Evolutionary conservation across 2,113 vertebrate genomes (phyloP), one percentile per base, ranked within the genome.

Genomic region (Numida meleagris): DNA sequence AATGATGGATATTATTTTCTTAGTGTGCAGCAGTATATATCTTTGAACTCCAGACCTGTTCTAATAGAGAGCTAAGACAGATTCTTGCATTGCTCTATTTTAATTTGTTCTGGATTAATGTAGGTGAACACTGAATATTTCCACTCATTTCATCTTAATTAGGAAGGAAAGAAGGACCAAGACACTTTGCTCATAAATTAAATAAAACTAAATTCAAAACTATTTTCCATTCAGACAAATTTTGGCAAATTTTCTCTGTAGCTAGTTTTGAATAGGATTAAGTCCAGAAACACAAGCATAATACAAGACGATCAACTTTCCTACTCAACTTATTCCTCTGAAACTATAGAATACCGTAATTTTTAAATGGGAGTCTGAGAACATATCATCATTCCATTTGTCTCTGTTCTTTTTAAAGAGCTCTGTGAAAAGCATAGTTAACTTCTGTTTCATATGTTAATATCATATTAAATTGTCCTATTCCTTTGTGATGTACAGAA

Each of bases 401-500:
- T 10, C 16, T 29, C 24, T 59, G 29, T 68, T 83, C 55, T 86
- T 50, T 81, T 89, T 86, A 95, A 96, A 86, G 46, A 95, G 40
- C 34, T 84, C 29, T 83, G 70, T 90, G 82, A 88, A 93, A 94
- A 81, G 29, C 40, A 58, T 16, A 81, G 76, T 94, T 94, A 78
- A 75, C 71, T 91, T 94, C 55, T 68, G 70, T 96, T 95, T 95
- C 82, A 94, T 92, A 78, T 95, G 85, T 88, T 95, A 95, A 93
- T 96, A 94, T 9, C 4, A 1, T 63, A 91, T 73, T 87, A 89
- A 89, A 95, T 94, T 95, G 42, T 87, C 36, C 91, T 81, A 90
- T 40, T 88, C 59, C 76, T 93, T 95, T 96, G 76, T 91, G 91
- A 83, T 88, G 65, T 76, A 86, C 46, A 86, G 76, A 86, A 94